Evolutionary conservation across 2,113 vertebrate genomes (phyloP).

Genomic region (Nicator chloris): DNA sequence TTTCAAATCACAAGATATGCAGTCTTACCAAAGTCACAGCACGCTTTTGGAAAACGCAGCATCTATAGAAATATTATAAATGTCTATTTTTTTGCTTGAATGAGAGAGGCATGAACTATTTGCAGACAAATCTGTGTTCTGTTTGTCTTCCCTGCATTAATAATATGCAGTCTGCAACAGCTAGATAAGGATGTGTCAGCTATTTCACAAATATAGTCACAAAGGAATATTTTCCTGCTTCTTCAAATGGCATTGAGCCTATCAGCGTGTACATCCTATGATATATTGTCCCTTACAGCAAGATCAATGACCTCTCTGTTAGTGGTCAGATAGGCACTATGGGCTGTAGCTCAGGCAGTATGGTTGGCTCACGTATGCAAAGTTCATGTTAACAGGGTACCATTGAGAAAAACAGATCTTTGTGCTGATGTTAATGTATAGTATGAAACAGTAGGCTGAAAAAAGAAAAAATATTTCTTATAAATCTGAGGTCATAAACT

Average conservation of each 20-base stretch:
- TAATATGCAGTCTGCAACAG: constrained; percentile 28
- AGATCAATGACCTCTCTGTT: constrained; percentile 42
- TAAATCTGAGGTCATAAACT: not conserved
- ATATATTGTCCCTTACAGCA: constrained; percentile 45
- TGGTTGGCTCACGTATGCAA: not conserved
- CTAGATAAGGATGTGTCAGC: constrained; percentile 50
- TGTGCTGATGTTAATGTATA: not conserved
- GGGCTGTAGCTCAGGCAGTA: not conserved
- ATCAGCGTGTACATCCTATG: constrained; percentile 18
- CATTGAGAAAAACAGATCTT: not conserved
- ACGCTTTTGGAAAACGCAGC: not conserved
- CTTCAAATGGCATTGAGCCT: constrained; percentile 27
- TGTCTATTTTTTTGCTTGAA: not conserved
- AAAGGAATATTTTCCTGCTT: constrained; percentile 12
- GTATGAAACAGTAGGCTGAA: not conserved
- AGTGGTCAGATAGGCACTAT: constrained; percentile 8
- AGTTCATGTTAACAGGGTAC: not conserved
- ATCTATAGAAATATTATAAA: not conserved
- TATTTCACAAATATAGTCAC: constrained; percentile 15
- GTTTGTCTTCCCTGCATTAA: not conserved
- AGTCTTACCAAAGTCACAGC: not conserved
- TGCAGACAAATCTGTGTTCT: not conserved
- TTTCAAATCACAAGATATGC: not conserved
- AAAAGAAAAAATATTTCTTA: not conserved
- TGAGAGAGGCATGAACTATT: not conserved